Conservation (phyloP, 2,797 vertebrate species). For the Xiphorhynchus erythropygius region DNA sequence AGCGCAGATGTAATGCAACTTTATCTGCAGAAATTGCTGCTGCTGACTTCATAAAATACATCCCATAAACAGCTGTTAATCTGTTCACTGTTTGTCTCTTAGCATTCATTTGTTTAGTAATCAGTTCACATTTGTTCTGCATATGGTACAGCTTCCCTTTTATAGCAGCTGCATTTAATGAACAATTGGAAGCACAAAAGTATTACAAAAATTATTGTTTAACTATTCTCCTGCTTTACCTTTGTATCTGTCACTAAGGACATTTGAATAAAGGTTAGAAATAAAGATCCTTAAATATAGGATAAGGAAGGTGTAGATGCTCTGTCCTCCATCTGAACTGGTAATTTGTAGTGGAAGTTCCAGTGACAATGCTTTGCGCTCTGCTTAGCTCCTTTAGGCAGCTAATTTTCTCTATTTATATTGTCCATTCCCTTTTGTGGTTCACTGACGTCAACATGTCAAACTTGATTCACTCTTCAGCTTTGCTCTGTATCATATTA, state of each 20-base stretch:
- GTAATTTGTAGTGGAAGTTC: conserved; percentile 62
- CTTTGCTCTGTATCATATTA: conserved; percentile 57
- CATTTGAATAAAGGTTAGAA: neutral
- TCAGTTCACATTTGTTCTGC: conserved; percentile 53
- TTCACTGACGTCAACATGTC: conserved; percentile 62
- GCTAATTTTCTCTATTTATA: conserved; percentile 64
- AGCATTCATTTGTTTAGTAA: conserved; percentile 50
- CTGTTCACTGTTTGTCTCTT: conserved; percentile 40
- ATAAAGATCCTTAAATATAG: neutral
- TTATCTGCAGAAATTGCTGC: conserved; percentile 5
- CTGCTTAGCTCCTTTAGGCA: conserved; percentile 70
- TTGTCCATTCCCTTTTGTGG: conserved; percentile 63
- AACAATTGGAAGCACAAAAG: conserved; percentile 27
- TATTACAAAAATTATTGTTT: conserved; percentile 26
- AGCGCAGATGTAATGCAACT: conserved; percentile 9
- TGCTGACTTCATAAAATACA: conserved; percentile 23
- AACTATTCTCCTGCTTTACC: neutral
- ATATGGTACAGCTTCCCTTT: conserved; percentile 29
- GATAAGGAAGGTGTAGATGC: conserved; percentile 35
- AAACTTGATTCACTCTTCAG: conserved; percentile 43
- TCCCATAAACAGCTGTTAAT: conserved; percentile 47
- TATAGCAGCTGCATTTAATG: conserved; percentile 41
- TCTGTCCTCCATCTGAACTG: conserved; percentile 68
- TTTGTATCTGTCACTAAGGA: neutral
- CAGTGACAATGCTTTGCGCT: conserved; percentile 69